Conservation (phyloP, 2,888 invertebrate species). For the Agriopis marginaria region DNA sequence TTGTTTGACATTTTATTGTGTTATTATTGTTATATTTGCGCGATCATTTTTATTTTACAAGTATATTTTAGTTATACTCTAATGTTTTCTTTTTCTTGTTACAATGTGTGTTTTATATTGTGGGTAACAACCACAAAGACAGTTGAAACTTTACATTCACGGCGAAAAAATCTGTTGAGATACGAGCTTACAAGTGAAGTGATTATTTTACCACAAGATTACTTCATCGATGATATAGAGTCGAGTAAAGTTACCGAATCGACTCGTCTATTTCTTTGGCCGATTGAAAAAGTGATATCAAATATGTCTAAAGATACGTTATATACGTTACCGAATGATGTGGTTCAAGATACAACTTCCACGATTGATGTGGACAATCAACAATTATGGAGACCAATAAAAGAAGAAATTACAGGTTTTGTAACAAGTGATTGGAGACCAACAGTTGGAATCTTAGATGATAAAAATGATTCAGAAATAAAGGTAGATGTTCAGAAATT, state of each 20-base stretch:
- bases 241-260: neutral
- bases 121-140: neutral
- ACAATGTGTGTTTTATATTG: neutral
- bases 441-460: neutral
- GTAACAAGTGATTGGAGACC: neutral
- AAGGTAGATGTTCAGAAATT: neutral
- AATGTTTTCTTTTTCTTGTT: constrained; percentile 3
- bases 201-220: constrained; percentile 52
- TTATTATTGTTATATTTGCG: neutral
- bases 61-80: constrained; percentile 1
- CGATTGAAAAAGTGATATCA: neutral
- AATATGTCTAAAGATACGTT: neutral
- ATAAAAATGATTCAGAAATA: neutral
- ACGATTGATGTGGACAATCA: neutral
- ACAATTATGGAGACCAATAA: neutral
- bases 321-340: neutral
- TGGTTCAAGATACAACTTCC: neutral
- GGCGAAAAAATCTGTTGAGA: constrained; percentile 48
- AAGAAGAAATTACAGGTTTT: constrained; percentile 1
- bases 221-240: constrained; percentile 39
- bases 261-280: neutral
- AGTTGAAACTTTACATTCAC: constrained; percentile 46
- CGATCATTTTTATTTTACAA: neutral
- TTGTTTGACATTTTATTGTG: no score
- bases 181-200: constrained; percentile 45